Evolutionary conservation across 1,140 invertebrate genomes (phyloP).

Genomic region (Hycleus cichorii): DNA sequence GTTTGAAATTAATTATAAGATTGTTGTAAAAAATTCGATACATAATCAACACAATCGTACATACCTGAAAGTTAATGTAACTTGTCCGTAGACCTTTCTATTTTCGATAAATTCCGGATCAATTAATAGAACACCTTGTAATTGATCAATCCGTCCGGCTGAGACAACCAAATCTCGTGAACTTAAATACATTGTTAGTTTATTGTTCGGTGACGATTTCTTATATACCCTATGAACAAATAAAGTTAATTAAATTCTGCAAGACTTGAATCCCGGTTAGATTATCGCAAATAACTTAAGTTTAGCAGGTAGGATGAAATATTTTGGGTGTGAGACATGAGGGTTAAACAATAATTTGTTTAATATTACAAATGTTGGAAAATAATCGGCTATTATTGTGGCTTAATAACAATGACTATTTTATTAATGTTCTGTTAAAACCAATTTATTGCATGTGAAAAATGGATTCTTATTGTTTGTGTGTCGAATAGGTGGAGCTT

Average conservation of each 20-base stretch:
- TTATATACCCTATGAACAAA: constrained; percentile 51
- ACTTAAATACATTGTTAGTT: constrained; percentile 71
- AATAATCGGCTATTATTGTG: too few relatives aligned
- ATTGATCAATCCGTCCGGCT: constrained; percentile 60
- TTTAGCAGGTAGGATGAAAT: too few relatives aligned
- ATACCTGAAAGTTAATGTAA: constrained; percentile 74
- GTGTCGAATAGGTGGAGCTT: too few relatives aligned
- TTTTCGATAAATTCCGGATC: constrained; percentile 68
- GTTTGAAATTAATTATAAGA: too few relatives aligned
- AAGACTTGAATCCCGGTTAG: not conserved
- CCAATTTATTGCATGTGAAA: too few relatives aligned
- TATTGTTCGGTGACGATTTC: constrained; percentile 75
- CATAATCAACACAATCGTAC: not conserved
- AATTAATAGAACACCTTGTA: constrained; percentile 72
- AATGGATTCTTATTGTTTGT: too few relatives aligned
- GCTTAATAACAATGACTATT: too few relatives aligned
- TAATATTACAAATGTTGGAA: too few relatives aligned
- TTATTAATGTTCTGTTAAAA: too few relatives aligned
- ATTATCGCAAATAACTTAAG: not conserved
- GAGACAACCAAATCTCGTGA: constrained; percentile 70
- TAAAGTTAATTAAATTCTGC: not conserved
- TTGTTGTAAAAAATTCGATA: too few relatives aligned
- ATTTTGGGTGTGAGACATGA: too few relatives aligned
- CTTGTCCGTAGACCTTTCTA: constrained; percentile 74
- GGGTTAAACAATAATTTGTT: too few relatives aligned